Conservation (phyloP, 2,888 invertebrate genomes). For the Hanleya hanleyi region DNA sequence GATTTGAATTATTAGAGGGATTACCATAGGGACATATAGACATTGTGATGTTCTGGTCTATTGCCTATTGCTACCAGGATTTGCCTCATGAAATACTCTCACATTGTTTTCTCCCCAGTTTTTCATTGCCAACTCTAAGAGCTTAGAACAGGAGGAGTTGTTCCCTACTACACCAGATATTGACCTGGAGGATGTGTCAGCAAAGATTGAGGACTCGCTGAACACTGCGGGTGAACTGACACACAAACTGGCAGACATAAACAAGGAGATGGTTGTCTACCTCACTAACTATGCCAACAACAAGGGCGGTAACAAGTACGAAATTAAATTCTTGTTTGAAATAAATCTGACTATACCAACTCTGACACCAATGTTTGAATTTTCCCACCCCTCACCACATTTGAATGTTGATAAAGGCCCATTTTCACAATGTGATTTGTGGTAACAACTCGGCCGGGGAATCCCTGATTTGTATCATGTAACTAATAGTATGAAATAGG, state of each 20-base stretch:
- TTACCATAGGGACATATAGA: too few relatives aligned
- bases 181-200: constrained; percentile 63
- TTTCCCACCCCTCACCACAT: too few relatives aligned
- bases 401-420: too few relatives aligned
- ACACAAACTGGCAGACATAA: constrained; percentile 60
- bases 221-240: constrained; percentile 58
- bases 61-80: background rate
- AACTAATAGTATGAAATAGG: too few relatives aligned
- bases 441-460: too few relatives aligned
- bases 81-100: background rate
- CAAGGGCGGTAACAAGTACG: constrained; percentile 71
- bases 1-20: too few relatives aligned
- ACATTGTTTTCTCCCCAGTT: constrained; percentile 54
- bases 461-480: too few relatives aligned
- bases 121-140: constrained; percentile 65
- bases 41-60: too few relatives aligned
- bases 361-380: too few relatives aligned
- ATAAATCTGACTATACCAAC: too few relatives aligned
- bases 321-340: constrained; percentile 11
- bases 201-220: constrained; percentile 62
- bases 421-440: too few relatives aligned
- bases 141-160: constrained; percentile 63
- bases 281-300: constrained; percentile 61
- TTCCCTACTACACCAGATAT: constrained; percentile 57
- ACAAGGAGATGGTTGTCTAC: constrained; percentile 67